Evolutionary conservation across 37 sponge, comb jelly and placozoan genomes (phyloP).

Genomic region (Geodia barretti): DNA sequence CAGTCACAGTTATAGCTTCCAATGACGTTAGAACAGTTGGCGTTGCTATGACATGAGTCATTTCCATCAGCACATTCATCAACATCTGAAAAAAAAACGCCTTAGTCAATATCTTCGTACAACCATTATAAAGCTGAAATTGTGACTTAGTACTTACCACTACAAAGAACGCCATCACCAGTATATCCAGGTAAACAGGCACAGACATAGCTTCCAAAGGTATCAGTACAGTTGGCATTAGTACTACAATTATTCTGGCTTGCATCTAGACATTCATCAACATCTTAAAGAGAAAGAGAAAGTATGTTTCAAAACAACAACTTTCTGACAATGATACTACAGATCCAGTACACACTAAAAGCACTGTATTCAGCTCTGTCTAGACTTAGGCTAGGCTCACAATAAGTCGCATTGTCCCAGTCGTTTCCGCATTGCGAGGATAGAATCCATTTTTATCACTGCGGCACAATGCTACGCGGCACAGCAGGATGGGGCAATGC

Average conservation of each 20-base stretch:
- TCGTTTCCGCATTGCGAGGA: no score
- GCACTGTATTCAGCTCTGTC: no score
- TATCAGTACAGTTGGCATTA: not conserved
- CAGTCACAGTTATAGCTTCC: slow-evolving; percentile 33
- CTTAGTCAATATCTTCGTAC: no score
- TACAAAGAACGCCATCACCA: not conserved
- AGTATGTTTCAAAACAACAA: not conserved
- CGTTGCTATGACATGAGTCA: slow-evolving; percentile 9
- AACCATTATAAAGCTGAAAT: no score
- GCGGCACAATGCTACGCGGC: no score
- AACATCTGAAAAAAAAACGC: slow-evolving; percentile 14
- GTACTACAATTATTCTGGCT: not conserved
- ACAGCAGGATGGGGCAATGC: no score
- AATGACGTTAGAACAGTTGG: slow-evolving; percentile 14
- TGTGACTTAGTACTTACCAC: not conserved
- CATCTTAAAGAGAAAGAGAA: slow-evolving; percentile 10
- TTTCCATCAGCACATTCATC: slow-evolving; percentile 43
- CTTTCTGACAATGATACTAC: no score
- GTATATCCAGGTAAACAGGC: not conserved
- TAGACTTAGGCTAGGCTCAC: no score
- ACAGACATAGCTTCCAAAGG: not conserved
- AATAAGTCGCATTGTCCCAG: no score
- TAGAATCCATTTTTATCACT: no score
- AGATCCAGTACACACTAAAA: no score
- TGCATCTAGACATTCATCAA: slow-evolving; percentile 29